These are phyloP conservation scores for Conops quadrifasciatus DNA, from an alignment of 2,888 invertebrate genomes.

Conservation along the genomic window DNA sequence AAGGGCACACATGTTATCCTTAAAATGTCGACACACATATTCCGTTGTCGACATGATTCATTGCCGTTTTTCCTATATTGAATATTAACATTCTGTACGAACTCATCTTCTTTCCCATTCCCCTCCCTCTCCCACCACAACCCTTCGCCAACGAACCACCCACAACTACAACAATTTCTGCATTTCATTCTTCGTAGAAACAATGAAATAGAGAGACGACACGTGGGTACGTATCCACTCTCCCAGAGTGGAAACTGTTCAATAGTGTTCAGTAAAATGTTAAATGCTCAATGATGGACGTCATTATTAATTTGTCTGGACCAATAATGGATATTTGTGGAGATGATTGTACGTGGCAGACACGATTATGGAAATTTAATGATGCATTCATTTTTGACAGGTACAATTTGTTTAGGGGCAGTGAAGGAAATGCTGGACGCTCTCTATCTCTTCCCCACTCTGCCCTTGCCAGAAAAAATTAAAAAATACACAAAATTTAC, in stretches of 20 bases:
- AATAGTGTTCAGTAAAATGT: neutral
- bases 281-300: constrained; percentile 20
- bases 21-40: constrained; percentile 21
- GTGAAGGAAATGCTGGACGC: too few species aligned
- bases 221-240: too few species aligned
- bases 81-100: constrained; percentile 30
- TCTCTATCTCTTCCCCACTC: too few species aligned
- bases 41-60: constrained; percentile 27
- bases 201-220: neutral
- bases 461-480: too few species aligned
- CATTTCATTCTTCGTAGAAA: neutral
- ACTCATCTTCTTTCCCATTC: neutral
- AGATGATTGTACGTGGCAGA: neutral
- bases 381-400: constrained; percentile 30
- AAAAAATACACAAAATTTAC: too few species aligned
- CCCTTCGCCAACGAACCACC: neutral
- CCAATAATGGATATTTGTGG: constrained; percentile 13
- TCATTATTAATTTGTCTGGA: constrained; percentile 34
- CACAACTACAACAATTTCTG: neutral
- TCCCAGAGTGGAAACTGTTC: neutral
- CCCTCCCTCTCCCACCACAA: neutral
- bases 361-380: constrained; percentile 29
- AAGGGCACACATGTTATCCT: constrained; percentile 3
- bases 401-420: neutral
- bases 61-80: constrained; percentile 29